Conservation (phyloP, 2,113 vertebrate genomes). For the Chascanopsetta lugubris region DNA sequence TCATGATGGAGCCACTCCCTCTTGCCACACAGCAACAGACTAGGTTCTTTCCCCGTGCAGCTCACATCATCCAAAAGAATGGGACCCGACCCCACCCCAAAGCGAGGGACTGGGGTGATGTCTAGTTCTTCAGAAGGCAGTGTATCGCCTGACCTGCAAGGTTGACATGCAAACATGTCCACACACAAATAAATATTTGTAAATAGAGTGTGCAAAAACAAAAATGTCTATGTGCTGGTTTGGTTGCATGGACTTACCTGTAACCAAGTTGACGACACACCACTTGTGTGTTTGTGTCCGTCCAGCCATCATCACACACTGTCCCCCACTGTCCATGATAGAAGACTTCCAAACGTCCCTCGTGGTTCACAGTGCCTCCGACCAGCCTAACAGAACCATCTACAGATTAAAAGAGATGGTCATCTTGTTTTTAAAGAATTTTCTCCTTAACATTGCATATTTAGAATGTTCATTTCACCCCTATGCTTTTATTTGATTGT, state of each 20-base stretch:
- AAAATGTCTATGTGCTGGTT: background rate
- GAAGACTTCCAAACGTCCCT: constrained; percentile 90
- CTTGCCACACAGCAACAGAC: constrained; percentile 84
- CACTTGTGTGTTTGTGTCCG: constrained; percentile 87
- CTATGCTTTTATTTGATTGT: background rate
- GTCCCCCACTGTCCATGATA: constrained; percentile 91
- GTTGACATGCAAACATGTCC: constrained; percentile 1
- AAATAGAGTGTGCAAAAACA: background rate
- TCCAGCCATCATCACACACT: constrained; percentile 93
- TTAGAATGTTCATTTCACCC: background rate
- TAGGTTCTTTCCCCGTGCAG: constrained; percentile 89
- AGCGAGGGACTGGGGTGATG: constrained; percentile 58
- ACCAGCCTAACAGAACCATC: constrained; percentile 87
- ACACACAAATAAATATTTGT: background rate
- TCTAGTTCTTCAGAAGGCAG: constrained; percentile 58
- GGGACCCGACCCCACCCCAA: constrained; percentile 78
- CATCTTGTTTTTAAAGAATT: background rate
- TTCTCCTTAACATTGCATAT: background rate
- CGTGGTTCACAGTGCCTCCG: constrained; percentile 81
- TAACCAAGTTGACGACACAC: constrained; percentile 93
- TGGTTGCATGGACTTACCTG: constrained; percentile 77
- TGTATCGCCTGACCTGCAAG: constrained; percentile 81
- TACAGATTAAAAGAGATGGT: constrained; percentile 53
- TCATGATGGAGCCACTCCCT: constrained; percentile 89
- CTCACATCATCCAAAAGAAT: constrained; percentile 92